phyloP scores from a whole-genome alignment of 53 echinoderm and acorn worm species.

The Mesocentrotus franciscanus region DNA sequence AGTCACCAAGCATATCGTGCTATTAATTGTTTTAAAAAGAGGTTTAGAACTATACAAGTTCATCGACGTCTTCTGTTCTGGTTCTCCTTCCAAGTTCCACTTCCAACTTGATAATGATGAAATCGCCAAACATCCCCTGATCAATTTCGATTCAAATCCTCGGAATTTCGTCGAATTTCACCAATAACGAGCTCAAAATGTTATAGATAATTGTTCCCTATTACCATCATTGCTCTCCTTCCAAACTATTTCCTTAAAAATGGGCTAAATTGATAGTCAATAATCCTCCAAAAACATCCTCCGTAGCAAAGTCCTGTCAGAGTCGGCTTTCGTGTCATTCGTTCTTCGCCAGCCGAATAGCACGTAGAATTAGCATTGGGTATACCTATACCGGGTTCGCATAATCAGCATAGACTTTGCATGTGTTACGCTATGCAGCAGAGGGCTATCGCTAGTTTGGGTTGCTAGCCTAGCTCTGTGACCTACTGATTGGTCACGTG shows the following conservation, averaged over 20 bases:
- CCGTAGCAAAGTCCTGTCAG: background rate
- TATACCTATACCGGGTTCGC: conserved; percentile 9
- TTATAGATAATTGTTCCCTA: background rate
- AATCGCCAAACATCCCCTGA: background rate
- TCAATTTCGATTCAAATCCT: background rate
- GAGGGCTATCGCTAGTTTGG: conserved; percentile 44
- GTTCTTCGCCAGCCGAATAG: background rate
- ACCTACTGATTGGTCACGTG: conserved; percentile 60
- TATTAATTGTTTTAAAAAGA: background rate
- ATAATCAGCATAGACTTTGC: conserved; percentile 64
- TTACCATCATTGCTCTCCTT: conserved; percentile 19
- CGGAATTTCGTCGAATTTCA: background rate
- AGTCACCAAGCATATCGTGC: background rate
- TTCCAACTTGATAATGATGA: conserved; percentile 6
- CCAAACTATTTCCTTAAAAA: background rate
- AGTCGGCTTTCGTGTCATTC: background rate
- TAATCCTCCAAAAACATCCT: conserved; percentile 54
- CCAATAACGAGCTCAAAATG: background rate
- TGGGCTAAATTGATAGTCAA: background rate
- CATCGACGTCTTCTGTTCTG: background rate
- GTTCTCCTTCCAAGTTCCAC: no score
- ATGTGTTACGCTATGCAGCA: conserved; percentile 43
- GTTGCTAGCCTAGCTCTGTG: conserved; percentile 66
- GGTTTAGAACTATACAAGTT: background rate
- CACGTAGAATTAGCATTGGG: background rate